Base-by-base conservation (phyloP, 2,797 vertebrate species). In the Pseudotriccus pelzelni region DNA sequence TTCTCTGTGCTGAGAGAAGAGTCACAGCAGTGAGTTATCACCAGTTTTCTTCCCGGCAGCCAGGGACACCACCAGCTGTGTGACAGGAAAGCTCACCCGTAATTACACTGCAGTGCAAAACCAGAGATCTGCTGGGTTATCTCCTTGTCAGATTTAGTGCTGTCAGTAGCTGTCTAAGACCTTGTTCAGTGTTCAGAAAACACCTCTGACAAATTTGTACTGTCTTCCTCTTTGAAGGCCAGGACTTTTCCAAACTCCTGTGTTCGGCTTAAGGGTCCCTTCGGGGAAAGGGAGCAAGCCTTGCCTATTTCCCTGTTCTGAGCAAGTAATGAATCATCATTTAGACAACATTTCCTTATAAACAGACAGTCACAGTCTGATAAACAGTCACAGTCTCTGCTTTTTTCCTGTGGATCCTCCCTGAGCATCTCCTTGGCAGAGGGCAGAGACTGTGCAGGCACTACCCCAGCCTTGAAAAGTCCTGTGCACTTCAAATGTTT, bases 391-490 rank as follows among this genome's bases (percentile, higher is more conserved):
- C 3, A 12, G 36, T 14, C 75, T 85, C 77, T 82, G 39, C 56
- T 87, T 67, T 43, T 70, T 73, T 68, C 75, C 66, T 9, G 46
- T 53, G 52, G 23, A 80, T 47, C 58, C 68, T 74, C 64, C 41
- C 47, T 37, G 32, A 28, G 9, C 30, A 76, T 25, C 47, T 66
- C 39, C 67, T 28, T 23, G 43, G 80, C 74, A 75, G 3, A 19
- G 50, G 53, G 37, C 47, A 74, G 59, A 69, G 20, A 6, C 47
- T 37, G 5, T 28, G 6, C 18, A 1, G 0, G 39, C 32, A 44
- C 39, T 27, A 49, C 14, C 28, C 39, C 49, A 27, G 24, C 23
- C 39, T 17, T 0, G 0, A 30, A 41, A 76, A 73, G n/a, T 9
- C 22, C 39, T 34, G 25, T 0, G 9, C 22, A 43, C 27, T 72